Evolutionary conservation across 2,113 vertebrate genomes (phyloP).

Genomic region (Vidua macroura): DNA sequence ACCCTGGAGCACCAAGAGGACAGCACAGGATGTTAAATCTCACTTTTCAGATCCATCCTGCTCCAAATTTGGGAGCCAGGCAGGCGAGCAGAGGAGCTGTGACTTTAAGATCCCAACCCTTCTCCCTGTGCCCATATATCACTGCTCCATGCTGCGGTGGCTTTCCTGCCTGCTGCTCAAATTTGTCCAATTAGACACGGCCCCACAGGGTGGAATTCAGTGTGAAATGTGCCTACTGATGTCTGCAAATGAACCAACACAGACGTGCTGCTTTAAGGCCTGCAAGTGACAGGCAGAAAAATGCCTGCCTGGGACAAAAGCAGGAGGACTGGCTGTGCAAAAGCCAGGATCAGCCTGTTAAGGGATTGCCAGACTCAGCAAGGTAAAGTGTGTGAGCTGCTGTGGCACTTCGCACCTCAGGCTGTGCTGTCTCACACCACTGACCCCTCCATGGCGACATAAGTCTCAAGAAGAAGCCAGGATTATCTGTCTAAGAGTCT

Average conservation of each 20-base stretch:
- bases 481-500: constrained; percentile 82
- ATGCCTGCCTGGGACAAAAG: constrained; percentile 45
- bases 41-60: not conserved
- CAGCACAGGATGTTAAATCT: not conserved
- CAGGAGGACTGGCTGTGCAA: constrained; percentile 29
- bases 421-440: constrained; percentile 70
- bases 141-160: constrained; percentile 74
- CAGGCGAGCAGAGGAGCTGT: constrained; percentile 19
- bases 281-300: constrained; percentile 60
- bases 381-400: constrained; percentile 68
- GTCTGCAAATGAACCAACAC: constrained; percentile 79
- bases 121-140: constrained; percentile 79
- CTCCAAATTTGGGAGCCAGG: not conserved
- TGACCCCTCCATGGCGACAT: constrained; percentile 79
- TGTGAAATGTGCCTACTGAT: constrained; percentile 86
- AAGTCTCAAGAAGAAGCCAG: constrained; percentile 69
- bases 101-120: constrained; percentile 61
- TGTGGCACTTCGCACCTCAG: constrained; percentile 72
- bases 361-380: constrained; percentile 61
- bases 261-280: constrained; percentile 69
- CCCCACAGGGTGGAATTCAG: constrained; percentile 85
- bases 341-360: constrained; percentile 51
- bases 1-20: not conserved
- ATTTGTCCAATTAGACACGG: constrained; percentile 98
- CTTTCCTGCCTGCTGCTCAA: constrained; percentile 91